A percentile compares a stretch with the other conserved stretches of the same genome.
Conservation (phyloP, 2,113 vertebrate genomes). For the Hydrolagus affinis region DNA sequence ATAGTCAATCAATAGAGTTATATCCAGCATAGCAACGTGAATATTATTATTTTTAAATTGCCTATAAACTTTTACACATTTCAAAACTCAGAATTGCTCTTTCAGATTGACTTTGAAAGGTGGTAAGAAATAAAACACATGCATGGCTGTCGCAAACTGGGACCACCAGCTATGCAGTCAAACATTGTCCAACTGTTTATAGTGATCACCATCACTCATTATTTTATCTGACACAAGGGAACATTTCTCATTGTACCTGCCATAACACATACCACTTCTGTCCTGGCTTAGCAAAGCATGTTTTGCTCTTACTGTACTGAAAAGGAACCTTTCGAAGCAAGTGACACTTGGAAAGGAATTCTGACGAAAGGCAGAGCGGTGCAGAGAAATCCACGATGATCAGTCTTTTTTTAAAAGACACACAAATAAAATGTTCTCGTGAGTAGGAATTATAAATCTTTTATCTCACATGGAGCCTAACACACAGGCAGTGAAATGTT, state of each 20-base stretch:
- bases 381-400: not conserved
- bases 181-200: slow-evolving; percentile 43
- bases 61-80: not conserved
- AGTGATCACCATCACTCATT: slow-evolving; percentile 40
- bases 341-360: not conserved
- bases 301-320: slow-evolving; percentile 25
- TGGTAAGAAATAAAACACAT: slow-evolving; percentile 45
- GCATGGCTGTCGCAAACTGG: slow-evolving; percentile 40
- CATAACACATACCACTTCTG: slow-evolving; percentile 31
- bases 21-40: not conserved
- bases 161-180: slow-evolving; percentile 44
- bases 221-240: slow-evolving; percentile 40
- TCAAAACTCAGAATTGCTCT: not conserved
- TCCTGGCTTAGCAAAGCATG: slow-evolving; percentile 31
- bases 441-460: not conserved
- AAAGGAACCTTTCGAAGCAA: not conserved
- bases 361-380: slow-evolving; percentile 35
- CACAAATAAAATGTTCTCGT: not conserved
- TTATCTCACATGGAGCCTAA: not conserved
- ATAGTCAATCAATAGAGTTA: not conserved
- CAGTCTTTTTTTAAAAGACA: not conserved
- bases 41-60: not conserved
- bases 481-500: not conserved
- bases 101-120: slow-evolving; percentile 38
- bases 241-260: slow-evolving; percentile 35